Base-by-base conservation (phyloP, 1,140 invertebrate species). In the Dolichoris vasculosae region DNA sequence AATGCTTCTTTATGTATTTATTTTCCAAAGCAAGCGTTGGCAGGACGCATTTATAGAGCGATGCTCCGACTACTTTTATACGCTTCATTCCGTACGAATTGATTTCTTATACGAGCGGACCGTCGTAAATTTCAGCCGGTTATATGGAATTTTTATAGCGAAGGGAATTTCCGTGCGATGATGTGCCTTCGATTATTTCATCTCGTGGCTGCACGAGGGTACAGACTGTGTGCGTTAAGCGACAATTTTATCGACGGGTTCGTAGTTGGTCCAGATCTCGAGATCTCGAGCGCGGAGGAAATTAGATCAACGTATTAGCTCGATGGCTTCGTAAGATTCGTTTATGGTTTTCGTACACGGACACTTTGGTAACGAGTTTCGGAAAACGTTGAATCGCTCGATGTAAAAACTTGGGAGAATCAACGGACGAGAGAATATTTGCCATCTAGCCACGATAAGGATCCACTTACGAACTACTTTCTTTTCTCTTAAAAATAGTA, bases 161-260 rank as follows among this genome's bases (percentile, higher is more conserved):
- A 26, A 6, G 73, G 40, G n/a, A 30, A 82, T 71, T 69, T 63
- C 71, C 81, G 38, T 15, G 23, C 23, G 51, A 73, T 55, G 35
- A 73, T 59, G 71, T 40, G 71, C 11, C 69, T 73, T 75, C 17
- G 38, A 64, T 76, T 83, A 76, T 83, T 64, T 77, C 71, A 55
- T 35, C 71, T 32, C 71, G 32, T 15, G 11, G 64, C 15, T 40
- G 11, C 59, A 64, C 40, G 79, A 69, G 38, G n/a, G 64, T 69
- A 11, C 26, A 51, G 73, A 55, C 76, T 40, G 35, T 67, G 38
- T 80, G 32, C 63, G 43, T 35, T 38, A 30, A 15, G 40, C 30
- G 64, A 67, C 11, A 48, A 82, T 82, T 82, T 82, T 82, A 82
- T 82, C 55, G 80, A 82, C 43, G 26, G n/a, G 63, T 40, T 69